Evolutionary conservation across 1,140 invertebrate genomes (phyloP).

Genomic region (Ostrea edulis): DNA sequence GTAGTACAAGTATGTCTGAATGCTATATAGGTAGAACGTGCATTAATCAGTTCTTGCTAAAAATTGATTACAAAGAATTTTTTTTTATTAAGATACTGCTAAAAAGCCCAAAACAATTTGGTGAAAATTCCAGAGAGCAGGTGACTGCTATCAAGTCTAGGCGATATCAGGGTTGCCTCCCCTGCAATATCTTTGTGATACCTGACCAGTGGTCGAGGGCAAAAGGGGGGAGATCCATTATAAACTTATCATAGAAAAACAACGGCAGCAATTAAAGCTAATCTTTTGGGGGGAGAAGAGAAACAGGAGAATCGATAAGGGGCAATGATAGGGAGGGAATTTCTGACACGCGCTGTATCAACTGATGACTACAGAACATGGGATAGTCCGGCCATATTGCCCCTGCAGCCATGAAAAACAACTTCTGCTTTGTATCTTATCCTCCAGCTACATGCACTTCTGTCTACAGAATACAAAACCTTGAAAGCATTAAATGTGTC

Average conservation of each 20-base stretch:
- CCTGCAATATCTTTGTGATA: background rate
- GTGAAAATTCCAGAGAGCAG: background rate
- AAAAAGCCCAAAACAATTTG: background rate
- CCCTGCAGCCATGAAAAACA: slow-evolving; percentile 26
- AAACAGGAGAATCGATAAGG: slow-evolving; percentile 19
- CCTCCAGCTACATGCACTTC: background rate
- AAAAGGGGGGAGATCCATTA: slow-evolving; percentile 5
- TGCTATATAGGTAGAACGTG: background rate
- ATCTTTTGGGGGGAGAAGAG: slow-evolving; percentile 24
- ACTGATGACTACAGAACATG: slow-evolving; percentile 5
- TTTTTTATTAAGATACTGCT: background rate
- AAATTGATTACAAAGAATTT: no score
- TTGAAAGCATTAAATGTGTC: background rate
- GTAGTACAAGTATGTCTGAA: background rate
- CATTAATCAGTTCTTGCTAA: background rate
- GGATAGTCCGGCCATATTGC: slow-evolving; percentile 21
- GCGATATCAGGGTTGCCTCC: slow-evolving; percentile 10
- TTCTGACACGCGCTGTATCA: slow-evolving; percentile 26
- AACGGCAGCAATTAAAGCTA: slow-evolving; percentile 19
- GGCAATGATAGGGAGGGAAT: slow-evolving; percentile 15
- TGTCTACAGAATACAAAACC: background rate
- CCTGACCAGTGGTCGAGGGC: slow-evolving; percentile 20
- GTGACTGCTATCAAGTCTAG: background rate
- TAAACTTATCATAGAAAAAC: slow-evolving; percentile 20
- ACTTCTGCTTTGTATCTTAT: slow-evolving; percentile 10